Conservation (phyloP, 2,888 invertebrate species). For the Leptinotarsa haldemani region DNA sequence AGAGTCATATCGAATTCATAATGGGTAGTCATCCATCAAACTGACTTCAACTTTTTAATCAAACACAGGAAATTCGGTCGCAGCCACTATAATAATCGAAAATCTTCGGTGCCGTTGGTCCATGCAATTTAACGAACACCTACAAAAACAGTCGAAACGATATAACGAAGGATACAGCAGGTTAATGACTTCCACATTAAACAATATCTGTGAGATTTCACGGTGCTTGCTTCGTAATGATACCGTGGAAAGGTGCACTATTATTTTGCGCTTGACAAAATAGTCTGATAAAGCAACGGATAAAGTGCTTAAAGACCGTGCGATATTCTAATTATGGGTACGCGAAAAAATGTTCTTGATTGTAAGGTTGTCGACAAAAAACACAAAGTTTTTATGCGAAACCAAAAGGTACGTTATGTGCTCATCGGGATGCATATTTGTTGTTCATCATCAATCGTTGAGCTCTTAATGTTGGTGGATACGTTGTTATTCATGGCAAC, state of each 20-base stretch:
- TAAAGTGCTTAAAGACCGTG: conserved; percentile 44
- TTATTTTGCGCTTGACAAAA: conserved; percentile 47
- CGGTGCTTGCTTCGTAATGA: conserved; percentile 59
- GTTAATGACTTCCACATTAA: conserved; percentile 59
- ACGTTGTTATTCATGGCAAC: conserved; percentile 17
- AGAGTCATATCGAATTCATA: conserved; percentile 12
- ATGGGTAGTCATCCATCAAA: conserved; percentile 15
- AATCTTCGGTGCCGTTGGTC: conserved; percentile 6
- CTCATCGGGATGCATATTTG: conserved; percentile 6
- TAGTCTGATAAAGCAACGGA: conserved; percentile 42
- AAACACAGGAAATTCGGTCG: conserved; percentile 18
- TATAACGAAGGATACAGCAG: conserved; percentile 38
- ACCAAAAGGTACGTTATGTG: not conserved
- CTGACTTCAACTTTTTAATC: conserved; percentile 13
- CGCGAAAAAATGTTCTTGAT: conserved; percentile 28
- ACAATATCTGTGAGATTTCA: conserved; percentile 60
- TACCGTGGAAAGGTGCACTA: conserved; percentile 49
- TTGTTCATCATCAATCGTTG: not conserved
- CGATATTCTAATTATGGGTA: conserved; percentile 37
- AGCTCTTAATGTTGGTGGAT: not conserved
- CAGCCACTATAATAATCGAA: conserved; percentile 12
- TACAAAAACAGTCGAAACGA: conserved; percentile 16
- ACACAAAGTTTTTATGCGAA: not conserved
- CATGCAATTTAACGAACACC: conserved; percentile 9
- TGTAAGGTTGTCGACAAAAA: conserved; percentile 8